A percentile compares a stretch with the other conserved stretches of the same genome.
Conservation (phyloP, 2,888 invertebrate genomes). For the Drepanosiphum platanoidis region DNA sequence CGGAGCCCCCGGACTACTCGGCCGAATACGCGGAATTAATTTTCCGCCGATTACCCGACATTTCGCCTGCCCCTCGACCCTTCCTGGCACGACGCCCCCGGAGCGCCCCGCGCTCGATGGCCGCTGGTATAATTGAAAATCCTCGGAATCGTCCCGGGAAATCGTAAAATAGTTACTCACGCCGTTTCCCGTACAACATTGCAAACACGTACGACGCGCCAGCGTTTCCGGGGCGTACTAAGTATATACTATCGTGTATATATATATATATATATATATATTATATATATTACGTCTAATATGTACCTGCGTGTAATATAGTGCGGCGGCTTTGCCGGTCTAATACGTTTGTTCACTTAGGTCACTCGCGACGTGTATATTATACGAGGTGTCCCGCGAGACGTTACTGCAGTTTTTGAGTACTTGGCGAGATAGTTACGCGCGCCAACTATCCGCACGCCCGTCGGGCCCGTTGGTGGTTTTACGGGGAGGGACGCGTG, state of each 20-base stretch:
- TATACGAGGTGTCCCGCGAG: no score
- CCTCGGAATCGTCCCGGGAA: slow-evolving; percentile 8
- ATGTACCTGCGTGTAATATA: neutral
- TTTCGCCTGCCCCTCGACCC: neutral
- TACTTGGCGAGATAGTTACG: no score
- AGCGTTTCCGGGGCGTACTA: no score
- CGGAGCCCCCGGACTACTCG: neutral
- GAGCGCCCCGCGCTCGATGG: neutral
- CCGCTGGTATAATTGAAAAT: slow-evolving; percentile 51
- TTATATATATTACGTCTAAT: no score
- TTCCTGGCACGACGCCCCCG: no score
- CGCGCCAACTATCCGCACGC: no score
- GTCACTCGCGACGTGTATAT: neutral
- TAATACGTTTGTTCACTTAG: slow-evolving; percentile 17
- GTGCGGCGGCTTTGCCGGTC: neutral
- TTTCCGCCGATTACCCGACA: slow-evolving; percentile 58
- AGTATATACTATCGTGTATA: no score
- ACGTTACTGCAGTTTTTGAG: no score
- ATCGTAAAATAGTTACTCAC: slow-evolving; percentile 42
- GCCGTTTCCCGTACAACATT: slow-evolving; percentile 19
- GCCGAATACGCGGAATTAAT: slow-evolving; percentile 50
- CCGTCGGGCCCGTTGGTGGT: no score
- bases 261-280: no score
- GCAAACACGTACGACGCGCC: neutral
- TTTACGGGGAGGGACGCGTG: no score